Percentiles rank a stretch among this genome's conserved stretches.
Evolutionary conservation across 2,113 vertebrate genomes (phyloP).

Genomic region (Trichomycterus rosablanca): DNA sequence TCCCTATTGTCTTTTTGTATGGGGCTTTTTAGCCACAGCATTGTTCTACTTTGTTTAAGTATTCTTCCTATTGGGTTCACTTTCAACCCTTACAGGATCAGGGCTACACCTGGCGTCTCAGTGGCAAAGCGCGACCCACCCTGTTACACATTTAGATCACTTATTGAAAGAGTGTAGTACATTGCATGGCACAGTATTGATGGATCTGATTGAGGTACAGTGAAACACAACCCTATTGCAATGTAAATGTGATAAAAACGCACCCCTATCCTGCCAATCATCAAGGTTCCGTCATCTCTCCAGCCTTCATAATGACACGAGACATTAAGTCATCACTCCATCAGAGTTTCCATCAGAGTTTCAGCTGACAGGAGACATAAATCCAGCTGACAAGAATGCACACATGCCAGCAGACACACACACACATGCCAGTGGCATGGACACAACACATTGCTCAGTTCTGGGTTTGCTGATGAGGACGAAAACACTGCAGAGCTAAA

Average conservation of each 20-base stretch:
- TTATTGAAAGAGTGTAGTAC: constrained; percentile 46
- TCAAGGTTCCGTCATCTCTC: not conserved
- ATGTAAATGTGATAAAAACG: constrained; percentile 45
- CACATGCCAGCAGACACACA: constrained; percentile 26
- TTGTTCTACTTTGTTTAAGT: no score
- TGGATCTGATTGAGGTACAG: constrained; percentile 27
- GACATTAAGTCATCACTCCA: constrained; percentile 28
- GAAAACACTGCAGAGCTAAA: constrained; percentile 1
- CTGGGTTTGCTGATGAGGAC: constrained; percentile 18
- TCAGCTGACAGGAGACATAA: constrained; percentile 39
- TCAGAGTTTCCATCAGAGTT: no score
- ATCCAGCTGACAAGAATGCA: constrained; percentile 29
- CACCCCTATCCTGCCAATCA: constrained; percentile 15
- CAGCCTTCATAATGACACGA: constrained; percentile 13
- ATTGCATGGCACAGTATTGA: constrained; percentile 24
- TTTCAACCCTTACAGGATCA: no score
- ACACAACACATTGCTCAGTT: constrained; percentile 32
- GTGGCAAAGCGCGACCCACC: no score
- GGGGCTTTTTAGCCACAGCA: no score
- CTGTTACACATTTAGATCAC: constrained; percentile 44
- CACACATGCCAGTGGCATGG: constrained; percentile 22
- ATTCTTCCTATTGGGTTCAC: no score
- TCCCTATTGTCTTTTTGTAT: no score
- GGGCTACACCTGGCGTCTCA: no score
- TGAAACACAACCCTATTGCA: constrained; percentile 33